These are phyloP conservation scores for Synergus itoensis DNA, from an alignment of 2,888 invertebrate species.

Conservation along the genomic window DNA sequence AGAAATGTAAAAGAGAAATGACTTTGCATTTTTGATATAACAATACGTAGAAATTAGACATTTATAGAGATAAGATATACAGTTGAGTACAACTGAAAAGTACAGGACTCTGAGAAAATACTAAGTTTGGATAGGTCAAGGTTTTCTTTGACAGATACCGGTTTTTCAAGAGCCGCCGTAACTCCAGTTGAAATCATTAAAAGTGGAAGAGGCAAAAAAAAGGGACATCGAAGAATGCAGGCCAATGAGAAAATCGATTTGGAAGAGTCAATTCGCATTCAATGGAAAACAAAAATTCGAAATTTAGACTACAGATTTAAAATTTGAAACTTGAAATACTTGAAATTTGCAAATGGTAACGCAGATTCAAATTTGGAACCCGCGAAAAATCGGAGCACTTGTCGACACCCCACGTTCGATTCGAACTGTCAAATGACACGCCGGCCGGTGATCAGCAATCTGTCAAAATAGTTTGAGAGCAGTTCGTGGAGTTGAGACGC, in stretches of 20 bases:
- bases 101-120: neutral
- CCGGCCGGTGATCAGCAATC: conserved; percentile 25
- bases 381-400: neutral
- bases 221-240: neutral
- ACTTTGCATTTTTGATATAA: too few relatives aligned
- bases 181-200: conserved; percentile 14
- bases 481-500: conserved; percentile 20
- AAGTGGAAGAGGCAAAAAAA: conserved; percentile 8
- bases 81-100: neutral
- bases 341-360: too few relatives aligned
- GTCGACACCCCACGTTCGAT: neutral
- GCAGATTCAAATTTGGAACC: neutral
- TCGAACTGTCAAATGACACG: conserved; percentile 11
- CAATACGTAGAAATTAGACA: neutral
- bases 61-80: neutral
- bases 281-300: too few relatives aligned
- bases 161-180: neutral
- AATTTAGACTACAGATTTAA: too few relatives aligned
- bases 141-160: conserved; percentile 35
- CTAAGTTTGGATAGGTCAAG: conserved; percentile 38
- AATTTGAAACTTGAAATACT: too few relatives aligned
- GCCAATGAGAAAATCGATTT: neutral
- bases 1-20: too few relatives aligned
- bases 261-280: neutral
- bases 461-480: conserved; percentile 23